phyloP scores from a whole-genome alignment of 30 jellyfish, hydroid and myxozoan genomes.

The Aurelia aurita complex sp. Pacific region DNA sequence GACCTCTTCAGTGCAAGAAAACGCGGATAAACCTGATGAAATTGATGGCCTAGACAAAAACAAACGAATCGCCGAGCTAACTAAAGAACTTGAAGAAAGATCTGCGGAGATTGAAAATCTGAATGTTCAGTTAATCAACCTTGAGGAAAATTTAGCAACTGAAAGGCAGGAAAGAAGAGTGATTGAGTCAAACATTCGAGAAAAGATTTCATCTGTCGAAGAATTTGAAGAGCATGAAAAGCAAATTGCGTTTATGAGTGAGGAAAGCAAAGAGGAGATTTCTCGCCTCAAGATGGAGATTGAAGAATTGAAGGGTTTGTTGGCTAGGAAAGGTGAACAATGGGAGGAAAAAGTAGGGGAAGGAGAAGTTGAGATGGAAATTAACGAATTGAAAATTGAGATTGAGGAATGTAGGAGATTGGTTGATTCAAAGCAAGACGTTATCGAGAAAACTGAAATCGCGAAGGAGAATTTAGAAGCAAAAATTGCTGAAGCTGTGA shows the following conservation, averaged over 20 bases:
- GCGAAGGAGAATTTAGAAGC: conserved; percentile 3
- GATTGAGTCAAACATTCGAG: conserved; percentile 52
- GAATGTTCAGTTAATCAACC: background rate
- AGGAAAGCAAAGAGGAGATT: conserved; percentile 39
- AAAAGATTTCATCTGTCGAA: conserved; percentile 56
- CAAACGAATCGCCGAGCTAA: background rate
- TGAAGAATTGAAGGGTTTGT: conserved; percentile 2
- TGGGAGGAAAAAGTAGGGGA: background rate
- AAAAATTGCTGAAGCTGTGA: background rate
- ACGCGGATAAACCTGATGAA: too few relatives aligned
- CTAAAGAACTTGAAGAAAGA: conserved; percentile 16
- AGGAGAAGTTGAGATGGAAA: background rate
- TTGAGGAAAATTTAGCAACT: conserved; percentile 37
- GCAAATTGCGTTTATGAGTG: conserved; percentile 32
- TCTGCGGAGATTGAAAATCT: conserved; percentile 2
- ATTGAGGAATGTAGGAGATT: background rate
- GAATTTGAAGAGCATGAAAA: conserved; percentile 64
- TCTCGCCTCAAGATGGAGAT: conserved; percentile 32
- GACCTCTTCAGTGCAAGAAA: too few relatives aligned
- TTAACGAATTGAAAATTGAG: background rate
- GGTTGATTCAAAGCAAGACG: conserved; percentile 10
- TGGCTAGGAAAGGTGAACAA: background rate
- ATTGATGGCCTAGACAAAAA: too few relatives aligned
- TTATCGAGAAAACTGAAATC: background rate
- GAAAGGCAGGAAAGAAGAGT: conserved; percentile 53